A percentile compares a stretch with the other conserved stretches of the same genome.
phyloP scores from a whole-genome alignment of 2,113 vertebrate genomes.

The Neomonachus schauinslandi region DNA sequence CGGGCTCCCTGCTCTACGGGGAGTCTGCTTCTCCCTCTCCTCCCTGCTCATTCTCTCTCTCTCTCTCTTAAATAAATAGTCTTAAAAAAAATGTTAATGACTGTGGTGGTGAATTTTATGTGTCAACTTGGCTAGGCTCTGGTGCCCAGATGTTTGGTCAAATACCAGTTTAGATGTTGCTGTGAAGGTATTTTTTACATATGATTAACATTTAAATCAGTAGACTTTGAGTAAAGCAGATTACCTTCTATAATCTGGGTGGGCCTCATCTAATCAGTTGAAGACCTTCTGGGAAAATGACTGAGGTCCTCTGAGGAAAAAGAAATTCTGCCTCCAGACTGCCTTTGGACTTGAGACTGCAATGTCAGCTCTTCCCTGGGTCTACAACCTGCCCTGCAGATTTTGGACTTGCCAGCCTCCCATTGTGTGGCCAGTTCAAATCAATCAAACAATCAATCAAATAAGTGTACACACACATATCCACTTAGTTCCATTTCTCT shows the following conservation, averaged over 20 bases:
- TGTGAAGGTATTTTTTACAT: neutral
- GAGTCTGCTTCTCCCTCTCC: too few species aligned
- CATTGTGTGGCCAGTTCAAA: neutral
- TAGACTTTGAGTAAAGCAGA: neutral
- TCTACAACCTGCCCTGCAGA: neutral
- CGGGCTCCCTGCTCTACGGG: too few species aligned
- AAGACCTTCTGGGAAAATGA: neutral
- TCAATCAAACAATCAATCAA: neutral
- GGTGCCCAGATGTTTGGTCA: neutral
- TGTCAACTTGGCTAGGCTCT: neutral
- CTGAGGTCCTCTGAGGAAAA: neutral
- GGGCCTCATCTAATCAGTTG: neutral
- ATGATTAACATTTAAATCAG: neutral
- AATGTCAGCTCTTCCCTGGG: neutral
- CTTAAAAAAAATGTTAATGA: neutral
- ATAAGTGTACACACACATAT: neutral
- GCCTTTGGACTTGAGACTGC: neutral
- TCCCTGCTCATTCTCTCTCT: too few species aligned
- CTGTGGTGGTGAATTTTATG: neutral
- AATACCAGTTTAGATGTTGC: neutral
- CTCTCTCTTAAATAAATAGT: too few species aligned
- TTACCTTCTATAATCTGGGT: neutral
- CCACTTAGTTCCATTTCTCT: neutral
- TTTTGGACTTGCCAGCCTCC: neutral
- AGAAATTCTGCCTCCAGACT: conserved; percentile 1